phyloP scores from a whole-genome alignment of 2,888 invertebrate species.

The Drosophila helvetica region DNA sequence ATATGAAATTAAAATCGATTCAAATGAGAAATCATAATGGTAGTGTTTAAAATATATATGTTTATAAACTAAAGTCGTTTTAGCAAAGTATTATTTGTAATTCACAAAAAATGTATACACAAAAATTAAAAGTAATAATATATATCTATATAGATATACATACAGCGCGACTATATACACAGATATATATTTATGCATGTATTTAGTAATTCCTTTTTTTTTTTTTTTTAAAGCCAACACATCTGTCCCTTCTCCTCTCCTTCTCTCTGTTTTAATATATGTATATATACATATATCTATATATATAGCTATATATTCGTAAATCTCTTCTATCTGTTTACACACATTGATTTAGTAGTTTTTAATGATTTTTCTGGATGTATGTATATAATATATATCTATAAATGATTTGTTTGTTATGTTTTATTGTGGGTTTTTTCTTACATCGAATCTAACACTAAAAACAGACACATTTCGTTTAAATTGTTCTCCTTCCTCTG shows the following conservation, averaged over 20 bases:
- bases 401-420: slow-evolving; percentile 39
- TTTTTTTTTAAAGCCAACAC: not conserved
- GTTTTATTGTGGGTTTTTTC: slow-evolving; percentile 52
- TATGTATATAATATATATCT: slow-evolving; percentile 37
- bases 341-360: slow-evolving; percentile 41
- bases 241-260: not conserved
- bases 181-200: slow-evolving; percentile 22
- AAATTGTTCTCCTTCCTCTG: slow-evolving; percentile 56
- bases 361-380: slow-evolving; percentile 35
- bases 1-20: slow-evolving; percentile 31
- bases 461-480: slow-evolving; percentile 81
- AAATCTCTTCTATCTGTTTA: slow-evolving; percentile 34
- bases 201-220: slow-evolving; percentile 33
- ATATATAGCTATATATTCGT: slow-evolving; percentile 24
- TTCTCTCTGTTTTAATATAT: slow-evolving; percentile 22
- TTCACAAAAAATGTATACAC: slow-evolving; percentile 33
- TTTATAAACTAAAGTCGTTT: slow-evolving; percentile 38
- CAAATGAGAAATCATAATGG: slow-evolving; percentile 35
- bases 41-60: slow-evolving; percentile 22
- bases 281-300: slow-evolving; percentile 40
- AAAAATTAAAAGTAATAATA: slow-evolving; percentile 33
- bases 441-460: slow-evolving; percentile 79
- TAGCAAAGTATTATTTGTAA: slow-evolving; percentile 25
- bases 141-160: slow-evolving; percentile 23
- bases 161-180: slow-evolving; percentile 2